Evolutionary conservation across 2,113 vertebrate species (phyloP).

Genomic region (Cyanoramphus novaezelandiae): DNA sequence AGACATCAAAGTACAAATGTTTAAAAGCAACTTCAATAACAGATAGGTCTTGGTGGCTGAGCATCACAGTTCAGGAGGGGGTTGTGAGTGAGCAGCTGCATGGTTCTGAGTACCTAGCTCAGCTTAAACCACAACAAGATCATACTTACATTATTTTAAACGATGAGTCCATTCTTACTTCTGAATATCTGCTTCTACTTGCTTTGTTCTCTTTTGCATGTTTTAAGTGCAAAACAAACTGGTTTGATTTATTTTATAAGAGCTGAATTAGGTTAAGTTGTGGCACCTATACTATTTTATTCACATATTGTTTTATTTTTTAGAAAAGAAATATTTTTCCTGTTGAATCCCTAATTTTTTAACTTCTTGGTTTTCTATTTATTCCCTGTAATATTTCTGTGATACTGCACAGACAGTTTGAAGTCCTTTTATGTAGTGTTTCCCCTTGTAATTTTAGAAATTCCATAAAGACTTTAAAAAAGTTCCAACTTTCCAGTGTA

Average conservation of each 20-base stretch:
- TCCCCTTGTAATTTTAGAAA: neutral
- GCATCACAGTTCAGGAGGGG: neutral
- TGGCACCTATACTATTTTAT: neutral
- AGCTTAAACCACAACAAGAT: neutral
- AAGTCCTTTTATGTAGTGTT: neutral
- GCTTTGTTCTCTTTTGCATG: neutral
- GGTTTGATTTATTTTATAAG: neutral
- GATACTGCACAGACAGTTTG: neutral
- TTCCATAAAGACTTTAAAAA: neutral
- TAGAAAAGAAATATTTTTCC: neutral
- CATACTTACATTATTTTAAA: neutral
- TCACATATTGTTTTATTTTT: neutral
- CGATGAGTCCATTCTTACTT: neutral
- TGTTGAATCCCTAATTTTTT: neutral
- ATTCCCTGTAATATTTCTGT: neutral
- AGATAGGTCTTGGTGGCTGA: neutral
- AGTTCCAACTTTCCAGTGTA: neutral
- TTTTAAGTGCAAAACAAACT: neutral
- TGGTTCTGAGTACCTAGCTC: neutral
- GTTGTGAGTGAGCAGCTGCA: neutral
- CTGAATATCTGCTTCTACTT: neutral
- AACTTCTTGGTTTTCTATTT: neutral
- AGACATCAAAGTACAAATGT: neutral
- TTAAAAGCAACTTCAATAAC: neutral
- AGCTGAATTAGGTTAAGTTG: neutral